These are phyloP conservation scores for Chaenodraco wilsoni DNA, from an alignment of 2,797 vertebrate species.

Conservation along the genomic window DNA sequence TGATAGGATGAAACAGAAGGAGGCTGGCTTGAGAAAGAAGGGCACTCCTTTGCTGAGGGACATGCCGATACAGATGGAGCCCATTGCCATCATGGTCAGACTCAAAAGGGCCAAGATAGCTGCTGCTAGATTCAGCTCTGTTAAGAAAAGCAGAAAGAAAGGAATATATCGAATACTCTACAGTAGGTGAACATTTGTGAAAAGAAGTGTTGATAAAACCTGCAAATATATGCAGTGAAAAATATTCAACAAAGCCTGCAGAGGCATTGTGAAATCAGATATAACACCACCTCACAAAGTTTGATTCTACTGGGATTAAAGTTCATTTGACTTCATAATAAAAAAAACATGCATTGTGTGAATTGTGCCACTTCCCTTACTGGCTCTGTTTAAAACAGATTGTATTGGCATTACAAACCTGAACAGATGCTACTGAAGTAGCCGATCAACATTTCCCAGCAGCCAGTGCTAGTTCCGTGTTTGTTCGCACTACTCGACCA, in stretches of 20 bases:
- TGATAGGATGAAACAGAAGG: conserved; percentile 90
- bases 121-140: conserved; percentile 88
- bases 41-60: conserved; percentile 89
- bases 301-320: conserved; percentile 3
- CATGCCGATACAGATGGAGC: conserved; percentile 90
- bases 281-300: background rate
- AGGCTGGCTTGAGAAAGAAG: conserved; percentile 91
- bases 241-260: conserved; percentile 1
- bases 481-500: conserved; percentile 18
- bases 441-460: conserved; percentile 11
- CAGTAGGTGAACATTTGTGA: background rate
- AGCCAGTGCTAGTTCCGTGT: conserved; percentile 16
- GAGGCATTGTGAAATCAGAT: background rate
- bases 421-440: conserved; percentile 46
- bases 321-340: background rate
- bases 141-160: background rate
- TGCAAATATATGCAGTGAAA: background rate
- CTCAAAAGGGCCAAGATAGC: conserved; percentile 87
- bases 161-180: background rate
- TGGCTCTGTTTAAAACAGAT: conserved; percentile 46
- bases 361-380: conserved; percentile 19
- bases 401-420: conserved; percentile 32
- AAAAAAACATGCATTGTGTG: conserved; percentile 5
- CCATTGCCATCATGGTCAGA: conserved; percentile 88
- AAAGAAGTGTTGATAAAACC: background rate